A percentile compares a stretch with the other conserved stretches of the same genome.
These are phyloP conservation scores for Hozukius guyotensis DNA, from an alignment of 2,797 vertebrate genomes.

Conservation along the genomic window DNA sequence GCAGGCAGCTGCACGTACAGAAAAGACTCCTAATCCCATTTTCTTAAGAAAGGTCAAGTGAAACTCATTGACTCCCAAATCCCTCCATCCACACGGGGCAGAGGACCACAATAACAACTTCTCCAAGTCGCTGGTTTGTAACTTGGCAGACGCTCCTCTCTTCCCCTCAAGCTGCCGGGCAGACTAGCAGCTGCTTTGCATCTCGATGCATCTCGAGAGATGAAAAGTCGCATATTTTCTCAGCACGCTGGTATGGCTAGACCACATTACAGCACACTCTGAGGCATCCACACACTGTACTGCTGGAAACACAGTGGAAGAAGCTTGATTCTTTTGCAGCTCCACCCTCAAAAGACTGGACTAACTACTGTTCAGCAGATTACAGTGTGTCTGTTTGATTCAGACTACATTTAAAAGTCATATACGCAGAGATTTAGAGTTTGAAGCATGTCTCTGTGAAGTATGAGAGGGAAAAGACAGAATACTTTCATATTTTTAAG, in stretches of 20 bases:
- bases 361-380: slow-evolving; percentile 6
- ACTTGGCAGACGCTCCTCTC: slow-evolving; percentile 49
- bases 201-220: slow-evolving; percentile 70
- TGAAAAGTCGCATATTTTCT: slow-evolving; percentile 79
- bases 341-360: slow-evolving; percentile 15
- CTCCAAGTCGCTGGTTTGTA: slow-evolving; percentile 48
- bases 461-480: neutral
- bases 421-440: neutral
- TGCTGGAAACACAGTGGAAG: slow-evolving; percentile 27
- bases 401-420: neutral
- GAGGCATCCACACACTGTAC: slow-evolving; percentile 49
- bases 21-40: slow-evolving; percentile 26
- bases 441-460: neutral
- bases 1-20: neutral
- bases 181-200: slow-evolving; percentile 77
- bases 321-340: slow-evolving; percentile 25
- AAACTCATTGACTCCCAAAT: slow-evolving; percentile 34
- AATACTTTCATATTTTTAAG: neutral
- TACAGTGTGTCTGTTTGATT: neutral
- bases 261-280: slow-evolving; percentile 70
- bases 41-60: slow-evolving; percentile 27
- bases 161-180: slow-evolving; percentile 53
- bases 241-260: slow-evolving; percentile 67
- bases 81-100: slow-evolving; percentile 27
- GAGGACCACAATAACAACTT: slow-evolving; percentile 51